A percentile compares a stretch with the other conserved stretches of the same genome.
Conservation (phyloP, 2,888 invertebrate species). For the Sinelater perroti region DNA sequence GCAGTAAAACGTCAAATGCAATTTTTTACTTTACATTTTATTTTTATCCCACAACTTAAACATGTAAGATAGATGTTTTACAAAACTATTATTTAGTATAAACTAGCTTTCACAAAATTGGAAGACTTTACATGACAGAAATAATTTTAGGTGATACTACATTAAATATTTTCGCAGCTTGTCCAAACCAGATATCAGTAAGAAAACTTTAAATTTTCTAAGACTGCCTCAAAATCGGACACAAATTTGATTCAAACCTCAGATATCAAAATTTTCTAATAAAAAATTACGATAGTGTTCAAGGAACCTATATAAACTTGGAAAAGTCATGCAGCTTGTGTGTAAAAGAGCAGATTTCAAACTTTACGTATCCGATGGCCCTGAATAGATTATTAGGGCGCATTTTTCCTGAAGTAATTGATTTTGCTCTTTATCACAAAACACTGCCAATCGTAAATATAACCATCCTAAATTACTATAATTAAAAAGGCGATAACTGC, state of each 20-base stretch:
- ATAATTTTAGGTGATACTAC: slow-evolving; percentile 84
- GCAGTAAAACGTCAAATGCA: slow-evolving; percentile 77
- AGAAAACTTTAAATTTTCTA: slow-evolving; percentile 39
- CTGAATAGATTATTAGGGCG: slow-evolving; percentile 88
- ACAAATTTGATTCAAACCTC: slow-evolving; percentile 51
- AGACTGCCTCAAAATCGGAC: slow-evolving; percentile 55
- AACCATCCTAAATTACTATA: too few species aligned
- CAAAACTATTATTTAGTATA: slow-evolving; percentile 84
- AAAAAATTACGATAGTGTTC: slow-evolving; percentile 56
- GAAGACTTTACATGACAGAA: slow-evolving; percentile 78
- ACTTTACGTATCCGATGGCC: slow-evolving; percentile 91
- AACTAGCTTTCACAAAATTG: slow-evolving; percentile 86
- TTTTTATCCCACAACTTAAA: slow-evolving; percentile 78
- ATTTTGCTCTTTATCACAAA: slow-evolving; percentile 85
- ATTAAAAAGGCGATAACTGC: too few species aligned
- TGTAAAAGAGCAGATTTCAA: slow-evolving; percentile 86
- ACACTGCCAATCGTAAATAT: too few species aligned
- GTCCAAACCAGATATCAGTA: slow-evolving; percentile 52
- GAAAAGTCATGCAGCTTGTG: slow-evolving; percentile 76
- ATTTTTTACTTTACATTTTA: slow-evolving; percentile 78
- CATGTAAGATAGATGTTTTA: slow-evolving; percentile 80
- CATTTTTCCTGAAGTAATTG: slow-evolving; percentile 96
- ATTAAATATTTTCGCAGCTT: slow-evolving; percentile 68
- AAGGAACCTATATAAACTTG: slow-evolving; percentile 51
- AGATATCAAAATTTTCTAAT: slow-evolving; percentile 55